Percentiles rank a stretch among this genome's conserved stretches.
Conservation (phyloP, 1,140 invertebrate genomes). For the Ylistrum balloti region DNA sequence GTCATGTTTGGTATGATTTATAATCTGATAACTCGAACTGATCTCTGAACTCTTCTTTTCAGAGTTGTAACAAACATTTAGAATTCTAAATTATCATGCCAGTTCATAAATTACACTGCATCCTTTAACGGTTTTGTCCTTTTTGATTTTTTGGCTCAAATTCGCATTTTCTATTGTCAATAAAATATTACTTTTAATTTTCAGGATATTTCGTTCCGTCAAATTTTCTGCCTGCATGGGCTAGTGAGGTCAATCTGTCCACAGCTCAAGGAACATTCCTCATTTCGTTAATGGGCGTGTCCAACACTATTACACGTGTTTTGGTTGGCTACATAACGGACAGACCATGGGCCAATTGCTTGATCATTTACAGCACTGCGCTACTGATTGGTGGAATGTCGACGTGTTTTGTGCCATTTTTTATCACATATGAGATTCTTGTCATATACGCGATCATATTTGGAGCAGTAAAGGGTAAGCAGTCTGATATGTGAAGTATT, state of each 20-base stretch:
- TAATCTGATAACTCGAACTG: no score
- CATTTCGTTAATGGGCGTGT: slow-evolving; percentile 92
- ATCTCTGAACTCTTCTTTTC: no score
- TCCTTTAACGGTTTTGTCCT: no score
- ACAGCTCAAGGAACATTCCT: slow-evolving; percentile 86
- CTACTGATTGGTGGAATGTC: slow-evolving; percentile 88
- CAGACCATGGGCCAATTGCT: slow-evolving; percentile 88
- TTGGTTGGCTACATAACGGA: slow-evolving; percentile 85
- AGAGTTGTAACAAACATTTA: no score
- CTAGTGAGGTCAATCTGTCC: slow-evolving; percentile 67
- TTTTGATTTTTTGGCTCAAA: no score
- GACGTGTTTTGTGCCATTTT: slow-evolving; percentile 88
- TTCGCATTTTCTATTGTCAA: no score
- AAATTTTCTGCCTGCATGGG: slow-evolving; percentile 85
- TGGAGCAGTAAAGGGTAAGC: no score
- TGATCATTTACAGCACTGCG: slow-evolving; percentile 94
- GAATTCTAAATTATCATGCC: no score
- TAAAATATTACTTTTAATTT: slow-evolving; percentile 9
- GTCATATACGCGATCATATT: no score
- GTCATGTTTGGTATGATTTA: no score
- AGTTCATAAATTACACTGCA: no score
- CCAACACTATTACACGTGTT: slow-evolving; percentile 86
- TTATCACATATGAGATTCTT: slow-evolving; percentile 85
- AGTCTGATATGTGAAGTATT: no score
- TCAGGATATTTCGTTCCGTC: slow-evolving; percentile 96